Evolutionary conservation across 2,888 invertebrate genomes (phyloP), one percentile per base, ranked within the genome.

Genomic region (Orthosia gracilis): DNA sequence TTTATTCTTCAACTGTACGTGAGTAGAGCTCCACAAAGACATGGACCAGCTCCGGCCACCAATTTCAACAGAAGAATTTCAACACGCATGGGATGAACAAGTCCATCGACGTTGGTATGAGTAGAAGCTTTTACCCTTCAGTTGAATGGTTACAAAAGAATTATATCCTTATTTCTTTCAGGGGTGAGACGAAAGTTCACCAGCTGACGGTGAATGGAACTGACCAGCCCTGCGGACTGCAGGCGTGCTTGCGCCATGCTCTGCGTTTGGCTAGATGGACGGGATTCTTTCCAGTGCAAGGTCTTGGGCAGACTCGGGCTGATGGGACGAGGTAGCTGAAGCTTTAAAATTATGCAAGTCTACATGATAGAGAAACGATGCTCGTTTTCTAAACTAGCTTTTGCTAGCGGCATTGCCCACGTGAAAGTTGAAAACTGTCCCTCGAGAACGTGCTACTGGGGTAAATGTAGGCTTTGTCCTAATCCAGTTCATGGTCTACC

Each of bases 241-340:
- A 92, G 47, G 65, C 63, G 0, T 88, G 89, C 50, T 67, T 93
- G 13, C 87, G 91, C 11, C 85, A 88, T 17, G 78, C 88, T 0
- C 78, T 93, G 87, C 82, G 83, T 0, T 66, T 92, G 0, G 87
- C 89, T n/a, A 89, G 92, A 15, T 92, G 90, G 89, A 77, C 82
- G 0, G 94, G 94, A 0, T 84, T 89, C 47, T 93, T 93, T 49
- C 92, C 93, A 0, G 89, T 94, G 0, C 89, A 91, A 49, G 90
- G 91, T 1, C 80, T 93, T 49, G 76, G 83, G 0, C 80, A 87
- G 17, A 26, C 69, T 0, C 67, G 59, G 47, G 76, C 83, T 70
- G 72, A 74, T 40, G 18, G 73, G 15, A 69, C 89, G 5, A 89
- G 87, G 93, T 93, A 82, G 26, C 45, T 64, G n/a, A 49, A 55